Base-by-base conservation (phyloP, 2,797 vertebrate genomes). In the Vespertilio murinus region DNA sequence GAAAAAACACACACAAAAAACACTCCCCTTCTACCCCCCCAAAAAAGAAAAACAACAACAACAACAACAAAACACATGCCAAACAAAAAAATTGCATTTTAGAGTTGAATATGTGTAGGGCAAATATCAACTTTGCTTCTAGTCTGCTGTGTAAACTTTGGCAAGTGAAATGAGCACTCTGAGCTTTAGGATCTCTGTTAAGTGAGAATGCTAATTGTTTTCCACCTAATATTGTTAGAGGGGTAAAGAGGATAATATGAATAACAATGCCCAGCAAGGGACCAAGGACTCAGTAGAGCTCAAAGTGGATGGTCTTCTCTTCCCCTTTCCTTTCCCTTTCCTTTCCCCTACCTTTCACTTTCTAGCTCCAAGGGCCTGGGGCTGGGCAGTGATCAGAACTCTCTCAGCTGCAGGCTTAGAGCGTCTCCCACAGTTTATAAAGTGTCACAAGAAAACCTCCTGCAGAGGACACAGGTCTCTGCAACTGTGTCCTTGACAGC, bases 81-180 rank as follows among this genome's bases (percentile, higher is more conserved):
- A 75, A 75, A 74, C 17, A 49, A 30, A 42, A 42, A 4, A 20
- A 61, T 17, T 40, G 11, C 33, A 49, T 84, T 96, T 78, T 82
- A 83, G 47, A 90, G 40, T 45, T 59, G 92, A 33, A 18, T 77
- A n/a, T 42, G 22, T 47, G 38, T n/a, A 87, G 33, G n/a, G 64
- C 78, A 94, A 81, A 84, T 88, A 82, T 84, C 93, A 49, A 64
- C 20, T 86, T 45, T 90, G 42, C 59, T 90, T 78, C 83, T 84
- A 79, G 89, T 33, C 38, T 81, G 25, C 23, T 88, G 2, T 73
- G 18, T 89, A 56, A 74, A 64, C 8, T 82, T 74, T 56, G 40
- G 16, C 42, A 93, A 77, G 10, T 74, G 64, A 91, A 87, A 38
- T 18, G 38, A 88, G 40, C 30, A 47, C 64, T 71, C 70, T 54